phyloP scores from a whole-genome alignment of 2,888 invertebrate species.

The Isotomurus palustris region DNA sequence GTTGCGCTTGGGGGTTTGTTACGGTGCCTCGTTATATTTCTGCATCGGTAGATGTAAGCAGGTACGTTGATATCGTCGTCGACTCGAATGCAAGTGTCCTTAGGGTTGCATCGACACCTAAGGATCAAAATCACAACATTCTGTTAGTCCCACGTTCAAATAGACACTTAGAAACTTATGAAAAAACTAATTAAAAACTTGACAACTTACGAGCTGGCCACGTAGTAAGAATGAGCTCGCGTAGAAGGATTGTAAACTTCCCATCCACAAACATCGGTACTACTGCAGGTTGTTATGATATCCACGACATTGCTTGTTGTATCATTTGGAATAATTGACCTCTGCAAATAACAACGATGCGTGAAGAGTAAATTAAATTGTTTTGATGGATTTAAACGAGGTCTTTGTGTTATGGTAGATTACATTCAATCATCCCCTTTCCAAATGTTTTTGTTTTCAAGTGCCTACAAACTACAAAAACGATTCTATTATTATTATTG shows the following conservation, averaged over 20 bases:
- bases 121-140: conserved; percentile 39
- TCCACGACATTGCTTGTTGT: conserved; percentile 4
- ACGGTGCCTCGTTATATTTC: conserved; percentile 26
- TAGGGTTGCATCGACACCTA: conserved; percentile 56
- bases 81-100: conserved; percentile 53
- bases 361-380: too few relatives aligned
- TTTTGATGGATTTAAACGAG: background rate
- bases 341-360: conserved; percentile 4
- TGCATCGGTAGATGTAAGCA: conserved; percentile 60
- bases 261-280: conserved; percentile 59
- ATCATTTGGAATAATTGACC: conserved; percentile 15
- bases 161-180: background rate
- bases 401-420: too few relatives aligned
- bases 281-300: conserved; percentile 47
- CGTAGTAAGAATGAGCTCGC: conserved; percentile 55
- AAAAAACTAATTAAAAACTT: background rate
- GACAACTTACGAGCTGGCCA: conserved; percentile 58
- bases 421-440: too few relatives aligned
- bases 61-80: conserved; percentile 59
- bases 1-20: conserved; percentile 25
- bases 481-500: too few relatives aligned
- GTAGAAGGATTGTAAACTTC: conserved; percentile 57
- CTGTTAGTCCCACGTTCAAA: background rate
- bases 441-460: too few relatives aligned
- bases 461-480: too few relatives aligned